These are phyloP conservation scores for Periparus ater DNA, from an alignment of 2,797 vertebrate genomes.

Conservation along the genomic window DNA sequence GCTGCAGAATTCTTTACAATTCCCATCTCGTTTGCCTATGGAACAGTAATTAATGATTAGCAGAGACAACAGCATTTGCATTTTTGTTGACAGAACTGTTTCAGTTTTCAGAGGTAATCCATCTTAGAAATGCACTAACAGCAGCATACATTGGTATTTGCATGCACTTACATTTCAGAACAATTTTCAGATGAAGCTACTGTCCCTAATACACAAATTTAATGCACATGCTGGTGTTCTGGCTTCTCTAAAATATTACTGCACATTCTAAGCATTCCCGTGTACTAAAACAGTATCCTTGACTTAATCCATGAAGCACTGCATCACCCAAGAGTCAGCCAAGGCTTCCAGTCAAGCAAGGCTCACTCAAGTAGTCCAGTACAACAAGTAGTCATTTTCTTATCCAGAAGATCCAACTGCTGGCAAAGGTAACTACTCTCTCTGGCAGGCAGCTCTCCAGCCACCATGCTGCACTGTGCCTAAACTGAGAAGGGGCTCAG, in stretches of 20 bases:
- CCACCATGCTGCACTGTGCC: neutral
- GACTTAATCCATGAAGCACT: neutral
- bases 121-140: slow-evolving; percentile 18
- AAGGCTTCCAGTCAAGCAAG: neutral
- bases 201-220: neutral
- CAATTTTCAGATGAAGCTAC: neutral
- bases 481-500: neutral
- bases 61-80: slow-evolving; percentile 38
- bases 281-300: neutral
- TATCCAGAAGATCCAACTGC: neutral
- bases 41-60: slow-evolving; percentile 57
- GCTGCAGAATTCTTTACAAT: slow-evolving; percentile 51
- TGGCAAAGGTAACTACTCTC: neutral
- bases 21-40: slow-evolving; percentile 22
- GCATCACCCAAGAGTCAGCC: neutral
- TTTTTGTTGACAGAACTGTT: slow-evolving; percentile 29
- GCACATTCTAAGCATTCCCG: neutral
- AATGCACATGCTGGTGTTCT: neutral
- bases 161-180: neutral
- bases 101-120: slow-evolving; percentile 41
- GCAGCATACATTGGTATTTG: neutral
- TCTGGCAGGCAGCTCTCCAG: neutral
- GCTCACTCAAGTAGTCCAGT: neutral
- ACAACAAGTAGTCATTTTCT: neutral
- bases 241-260: neutral